Evolutionary conservation across 1,140 invertebrate genomes (phyloP), one percentile per base, ranked within the genome.

Genomic region (Samia ricini): DNA sequence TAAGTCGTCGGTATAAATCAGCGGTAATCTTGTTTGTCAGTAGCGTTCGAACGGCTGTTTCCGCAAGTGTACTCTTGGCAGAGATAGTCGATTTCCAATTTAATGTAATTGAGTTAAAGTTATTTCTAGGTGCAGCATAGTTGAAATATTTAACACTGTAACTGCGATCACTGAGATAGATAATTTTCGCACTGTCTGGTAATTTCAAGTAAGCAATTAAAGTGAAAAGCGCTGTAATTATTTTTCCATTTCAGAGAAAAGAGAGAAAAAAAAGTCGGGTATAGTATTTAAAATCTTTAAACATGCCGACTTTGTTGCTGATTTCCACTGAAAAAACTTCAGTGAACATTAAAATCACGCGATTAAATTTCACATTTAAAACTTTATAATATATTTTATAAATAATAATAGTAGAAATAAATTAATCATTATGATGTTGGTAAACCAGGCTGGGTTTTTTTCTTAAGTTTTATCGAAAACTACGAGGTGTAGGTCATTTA

Each of bases 1-100:
- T 74, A 74, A 76, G 74, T 79, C 72, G 51, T 66, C 61, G 71
- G 71, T 72, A 79, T 79, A 74, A 79, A 79, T 79, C 76, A 76
- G 73, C 68, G 63, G 57, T 79, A 75, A 79, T 77, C 72, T 77
- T 77, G 74, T 77, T 81, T 81, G 69, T 74, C 69, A 65, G 71
- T 70, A 55, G 60, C 63, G 67, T 76, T 72, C 66, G 57, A 74
- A 74, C 64, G 68, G 50, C 66, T 78, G 68, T 77, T 74, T 75
- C 75, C 56, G 61, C 52, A 68, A 63, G 52, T 63, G 50, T 56
- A 12, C 4, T 42, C 33, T 15, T 42, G 15, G 33, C 33, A 42
- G 33, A 15, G 33, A 42, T 4, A 42, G 7, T 42, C 33, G 15
- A 42, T 42, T 42, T 42, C 33, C 12, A 15, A 42, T 42, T 42